Base-by-base conservation (phyloP, 2,113 vertebrate genomes). In the Callorhinus ursinus region DNA sequence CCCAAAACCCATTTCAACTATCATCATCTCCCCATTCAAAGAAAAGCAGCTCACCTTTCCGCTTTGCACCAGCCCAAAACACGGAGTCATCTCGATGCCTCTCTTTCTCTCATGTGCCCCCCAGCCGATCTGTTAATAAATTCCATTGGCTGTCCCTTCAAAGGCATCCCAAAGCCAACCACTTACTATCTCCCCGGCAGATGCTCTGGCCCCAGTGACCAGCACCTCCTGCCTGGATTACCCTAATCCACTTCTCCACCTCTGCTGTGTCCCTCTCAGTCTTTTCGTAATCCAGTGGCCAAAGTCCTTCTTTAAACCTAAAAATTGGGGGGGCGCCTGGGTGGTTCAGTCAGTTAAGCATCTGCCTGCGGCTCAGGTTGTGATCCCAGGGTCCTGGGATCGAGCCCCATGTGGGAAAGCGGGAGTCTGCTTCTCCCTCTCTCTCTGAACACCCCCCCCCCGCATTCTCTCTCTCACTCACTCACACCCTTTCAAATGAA, bases 71-170 rank as follows among this genome's bases (percentile, higher is more conserved):
- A 33, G 49, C 46, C 74, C 69, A 31, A 21, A 59, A 74, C 24
- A 19, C 0, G 1, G 39, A n/a, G 39, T n/a, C 28, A 13, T 42
- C 22, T 26, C 39, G 53, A 14, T 0, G 1, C n/a, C 28, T 42
- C 36, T 46, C 59, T 46, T 55, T 65, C 59, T 39, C 22, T 57
- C 49, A 26, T 0, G 2, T 9, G 2, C 39, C 9, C 57, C 93
- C 18, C 22, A 55, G 31, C 16, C 61, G 21, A 53, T 33, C 93
- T 36, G 9, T 24, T 46, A 31, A 31, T 42, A 51, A 36, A 59
- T n/a, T 11, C 33, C 26, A 9, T 10, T 81, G 33, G 14, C 72
- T 85, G 31, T 33, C 19, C 88, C 63, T 69, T 57, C 63, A 79
- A 10, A 15, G 15, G 18, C 33, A 46, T 19, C 61, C 36, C 36